Evolutionary conservation across 2,888 invertebrate genomes (phyloP), one percentile per base, ranked within the genome.

Genomic region (Lacanobia wlatinum): DNA sequence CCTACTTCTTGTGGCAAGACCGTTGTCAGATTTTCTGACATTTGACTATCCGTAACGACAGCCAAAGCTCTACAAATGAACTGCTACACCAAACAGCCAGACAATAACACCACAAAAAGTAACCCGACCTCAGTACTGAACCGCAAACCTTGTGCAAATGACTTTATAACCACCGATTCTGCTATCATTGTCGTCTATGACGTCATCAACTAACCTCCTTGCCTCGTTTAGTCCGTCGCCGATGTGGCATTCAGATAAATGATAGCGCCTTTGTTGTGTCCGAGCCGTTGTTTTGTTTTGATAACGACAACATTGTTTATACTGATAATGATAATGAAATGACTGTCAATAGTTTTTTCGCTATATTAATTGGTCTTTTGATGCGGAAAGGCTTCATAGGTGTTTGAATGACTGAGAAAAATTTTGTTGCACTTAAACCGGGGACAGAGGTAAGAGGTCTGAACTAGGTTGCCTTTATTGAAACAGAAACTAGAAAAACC

Each of bases 191-290:
- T 65, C n/a, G 18, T 2, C 3, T 0, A 7, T 40, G 23, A 70
- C 71, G 66, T 66, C 65, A 71, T 7, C 16, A 2, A 63, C 28
- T 63, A 50, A 40, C 72, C 78, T 77, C 50, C 21, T 73, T 50
- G 23, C 65, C 60, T 55, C 48, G 18, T 48, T 48, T 48, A 48
- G 7, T 18, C 23, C 40, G 59, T 23, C 55, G 53, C 61, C 34
- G 68, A 34, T 55, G 38, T 12, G 34, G 38, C 34, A 53, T 16
- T 14, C 14, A 53, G 55, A 78, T 64, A 62, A 66, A 43, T 76
- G 59, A 77, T 68, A 77, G 38, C 14, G 14, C 14, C 56, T 62
- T 76, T 78, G 67, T 68, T 67, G 50, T 55, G 55, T 65, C 55
- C 52, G 28, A 58, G 18, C 21, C 21, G 7, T 62, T 59, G 34